Conservation (phyloP, 1,140 invertebrate genomes). For the Maconellicoccus hirsutus region DNA sequence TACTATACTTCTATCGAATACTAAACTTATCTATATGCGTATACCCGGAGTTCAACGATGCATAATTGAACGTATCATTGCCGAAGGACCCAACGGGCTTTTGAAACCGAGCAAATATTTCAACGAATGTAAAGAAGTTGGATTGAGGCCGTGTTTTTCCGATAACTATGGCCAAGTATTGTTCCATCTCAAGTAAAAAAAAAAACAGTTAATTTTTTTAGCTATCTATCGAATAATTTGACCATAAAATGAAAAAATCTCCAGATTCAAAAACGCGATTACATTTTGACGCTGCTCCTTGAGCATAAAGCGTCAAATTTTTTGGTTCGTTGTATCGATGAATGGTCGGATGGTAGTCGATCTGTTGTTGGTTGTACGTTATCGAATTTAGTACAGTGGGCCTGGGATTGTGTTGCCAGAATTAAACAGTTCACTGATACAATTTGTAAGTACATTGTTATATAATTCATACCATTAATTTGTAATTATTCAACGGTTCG, state of each 20-base stretch:
- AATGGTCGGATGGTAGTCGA: constrained; percentile 59
- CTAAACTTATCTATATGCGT: constrained; percentile 38
- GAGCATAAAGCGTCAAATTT: constrained; percentile 60
- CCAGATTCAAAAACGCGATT: constrained; percentile 46
- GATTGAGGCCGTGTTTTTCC: constrained; percentile 48
- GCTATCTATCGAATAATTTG: no score
- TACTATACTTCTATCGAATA: constrained; percentile 40
- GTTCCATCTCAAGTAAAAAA: background rate
- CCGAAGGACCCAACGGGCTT: constrained; percentile 48
- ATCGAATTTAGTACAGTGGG: constrained; percentile 61
- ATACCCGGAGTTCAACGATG: constrained; percentile 53
- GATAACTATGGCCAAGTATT: constrained; percentile 28
- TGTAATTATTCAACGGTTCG: constrained; percentile 34
- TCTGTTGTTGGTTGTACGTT: constrained; percentile 50
- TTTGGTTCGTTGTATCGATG: constrained; percentile 53
- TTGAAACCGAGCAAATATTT: constrained; percentile 53
- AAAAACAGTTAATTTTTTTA: no score
- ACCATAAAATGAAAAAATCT: background rate
- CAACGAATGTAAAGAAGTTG: constrained; percentile 45
- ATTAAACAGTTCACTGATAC: constrained; percentile 59
- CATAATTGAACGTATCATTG: constrained; percentile 48
- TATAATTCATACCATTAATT: constrained; percentile 30
- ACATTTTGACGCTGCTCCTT: constrained; percentile 60
- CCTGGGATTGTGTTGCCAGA: constrained; percentile 52
- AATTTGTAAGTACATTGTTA: constrained; percentile 39